Conservation (phyloP, 2,797 vertebrate species). For the Pangasius djambal region DNA sequence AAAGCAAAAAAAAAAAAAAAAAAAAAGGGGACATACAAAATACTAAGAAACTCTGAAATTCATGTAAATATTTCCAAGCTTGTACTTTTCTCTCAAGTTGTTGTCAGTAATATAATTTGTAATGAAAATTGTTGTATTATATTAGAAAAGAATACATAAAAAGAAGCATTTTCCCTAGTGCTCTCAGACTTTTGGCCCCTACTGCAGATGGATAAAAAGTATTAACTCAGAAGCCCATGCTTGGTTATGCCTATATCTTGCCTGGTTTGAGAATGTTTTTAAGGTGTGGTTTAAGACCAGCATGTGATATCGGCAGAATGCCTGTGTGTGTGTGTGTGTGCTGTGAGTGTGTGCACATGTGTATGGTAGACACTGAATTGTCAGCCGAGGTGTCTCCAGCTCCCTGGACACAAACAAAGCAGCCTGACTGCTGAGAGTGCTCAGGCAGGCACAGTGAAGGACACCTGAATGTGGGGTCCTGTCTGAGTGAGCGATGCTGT, state of each 20-base stretch:
- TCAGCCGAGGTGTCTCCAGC: slow-evolving; percentile 62
- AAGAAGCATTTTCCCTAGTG: neutral
- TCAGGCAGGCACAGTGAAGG: slow-evolving; percentile 61
- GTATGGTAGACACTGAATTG: slow-evolving; percentile 21
- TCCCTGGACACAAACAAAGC: slow-evolving; percentile 66
- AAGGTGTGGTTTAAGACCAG: neutral
- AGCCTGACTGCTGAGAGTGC: slow-evolving; percentile 39
- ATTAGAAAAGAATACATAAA: neutral
- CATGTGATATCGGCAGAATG: neutral
- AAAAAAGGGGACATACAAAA: neutral
- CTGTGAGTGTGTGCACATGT: slow-evolving; percentile 2
- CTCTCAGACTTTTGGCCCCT: neutral
- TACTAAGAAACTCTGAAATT: neutral
- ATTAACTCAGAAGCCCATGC: neutral
- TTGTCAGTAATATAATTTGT: neutral
- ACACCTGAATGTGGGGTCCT: slow-evolving; percentile 58
- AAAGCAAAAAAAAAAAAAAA: neutral
- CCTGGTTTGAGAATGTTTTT: neutral
- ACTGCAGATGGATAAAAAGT: neutral
- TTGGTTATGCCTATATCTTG: neutral
- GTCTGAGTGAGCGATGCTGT: slow-evolving; percentile 45
- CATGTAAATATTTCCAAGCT: neutral
- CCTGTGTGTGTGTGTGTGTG: neutral
- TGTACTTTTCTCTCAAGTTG: neutral
- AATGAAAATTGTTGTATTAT: neutral